Conservation (phyloP, 1,140 invertebrate species). For the Diprion similis region DNA sequence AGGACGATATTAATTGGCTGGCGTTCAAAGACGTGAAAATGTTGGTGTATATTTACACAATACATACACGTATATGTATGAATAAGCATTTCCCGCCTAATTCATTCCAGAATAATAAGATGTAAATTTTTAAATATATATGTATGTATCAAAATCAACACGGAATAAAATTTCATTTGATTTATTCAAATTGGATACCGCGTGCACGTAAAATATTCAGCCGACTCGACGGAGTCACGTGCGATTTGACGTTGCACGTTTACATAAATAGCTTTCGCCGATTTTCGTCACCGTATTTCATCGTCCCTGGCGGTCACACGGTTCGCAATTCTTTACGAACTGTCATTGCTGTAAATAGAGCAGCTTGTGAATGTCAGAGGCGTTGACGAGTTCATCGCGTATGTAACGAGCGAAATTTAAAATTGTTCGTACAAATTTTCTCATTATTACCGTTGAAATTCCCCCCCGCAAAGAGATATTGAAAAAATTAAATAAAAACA, state of each 20-base stretch:
- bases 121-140: not conserved
- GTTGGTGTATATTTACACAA: not conserved
- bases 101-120: not conserved
- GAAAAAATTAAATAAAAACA: not conserved
- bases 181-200: too few species aligned
- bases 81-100: not conserved
- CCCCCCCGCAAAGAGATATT: not conserved
- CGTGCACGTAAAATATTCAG: too few species aligned
- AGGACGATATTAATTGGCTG: not conserved
- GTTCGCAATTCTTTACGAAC: too few species aligned
- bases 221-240: too few species aligned
- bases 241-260: too few species aligned
- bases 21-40: not conserved
- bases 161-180: not conserved
- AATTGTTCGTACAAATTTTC: not conserved
- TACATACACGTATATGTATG: not conserved
- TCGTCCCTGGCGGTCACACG: too few species aligned
- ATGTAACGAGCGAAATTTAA: not conserved
- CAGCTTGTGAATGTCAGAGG: too few species aligned
- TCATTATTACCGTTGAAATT: too few species aligned
- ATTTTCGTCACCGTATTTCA: too few species aligned
- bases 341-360: too few species aligned
- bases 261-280: too few species aligned
- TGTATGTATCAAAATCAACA: not conserved
- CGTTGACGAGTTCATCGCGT: too few species aligned